Base-by-base conservation (phyloP, 2,888 invertebrate species). In the Cremastinae sp. region DNA sequence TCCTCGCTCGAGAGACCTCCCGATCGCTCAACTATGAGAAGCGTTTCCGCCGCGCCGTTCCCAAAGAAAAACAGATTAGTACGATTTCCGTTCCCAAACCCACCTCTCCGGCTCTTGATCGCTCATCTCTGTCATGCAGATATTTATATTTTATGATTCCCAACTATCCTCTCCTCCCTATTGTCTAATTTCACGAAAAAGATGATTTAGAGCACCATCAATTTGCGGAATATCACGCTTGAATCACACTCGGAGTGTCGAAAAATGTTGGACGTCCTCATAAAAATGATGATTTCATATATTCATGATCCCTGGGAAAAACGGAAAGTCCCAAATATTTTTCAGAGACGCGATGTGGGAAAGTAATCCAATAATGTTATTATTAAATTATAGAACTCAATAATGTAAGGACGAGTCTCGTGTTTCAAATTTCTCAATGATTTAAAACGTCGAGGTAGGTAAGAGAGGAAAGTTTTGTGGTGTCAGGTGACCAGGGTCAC, bases 1-100 rank as follows among this genome's bases (percentile, higher is more conserved):
- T 73, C 66, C 43, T 22, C 68, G 55, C 39, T 45, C 47, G 62
- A 69, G 68, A 75, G 70, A 65, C 22, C 55, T 49, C 2, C 55
- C 51, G 22, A 71, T 62, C 66, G 20, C 70, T 72, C 71, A 82
- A 76, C 79, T 85, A 86, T 83, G 85, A 81, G 79, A 79, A 81
- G 83, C 83, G 84, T 84, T 85, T 85, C 84, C 84, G 86, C 81
- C 78, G 80, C 65, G 66, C 68, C 76, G 74, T 58, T 55, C 49
- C 71, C 79, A 81, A 81, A 78, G 78, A 78, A 59, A 65, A 47
- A 14, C 22, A 28, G 62, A 58, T 16, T 20, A 59, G 58, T 43
- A 14, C 43, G 55, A 39, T 56, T 75, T 70, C 56, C 73, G 78
- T 61, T 70, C 72, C 41, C 73, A 35, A 61, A 72, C 55, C 64